Base-by-base conservation (phyloP, 2,797 vertebrate genomes). In the Toxotes lorentzi region DNA sequence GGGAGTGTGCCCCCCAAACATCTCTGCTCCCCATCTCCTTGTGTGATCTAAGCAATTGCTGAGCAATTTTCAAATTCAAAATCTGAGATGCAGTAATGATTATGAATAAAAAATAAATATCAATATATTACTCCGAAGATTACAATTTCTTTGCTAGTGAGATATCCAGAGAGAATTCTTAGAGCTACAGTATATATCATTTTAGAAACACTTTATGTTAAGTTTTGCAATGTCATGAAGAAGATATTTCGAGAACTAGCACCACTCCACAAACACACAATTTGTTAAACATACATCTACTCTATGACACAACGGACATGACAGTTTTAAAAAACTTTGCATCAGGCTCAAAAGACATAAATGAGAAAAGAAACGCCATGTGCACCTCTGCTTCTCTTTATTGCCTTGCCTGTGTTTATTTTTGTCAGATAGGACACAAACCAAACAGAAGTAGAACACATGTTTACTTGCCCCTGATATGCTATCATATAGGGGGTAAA, bases 1-100 rank as follows among this genome's bases (percentile, higher is more conserved):
- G 88, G 88, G 90, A 91, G 92, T 89, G 86, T 88, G 92, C 80
- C 83, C 85, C 75, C 74, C 69, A 91, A 91, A 85, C 79, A 88
- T 90, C 63, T 69, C 74, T 70, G 76, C 70, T 77, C 23, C 43
- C 79, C 79, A 88, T 88, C 87, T 77, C 67, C 48, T 76, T 23
- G 54, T 84, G 83, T 71, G 12, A 89, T 89, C 90, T 78, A 81
- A 94, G 91, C 73, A 82, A 88, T 90, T 89, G 87, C 70, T 45
- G 24, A 83, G 78, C 64, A 76, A 75, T 80, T 88, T 84, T 82
- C 19, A 85, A 86, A 88, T 75, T 78, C 66, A 63, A 76, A 86
- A 88, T 85, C 51, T 61, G 62, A 82, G 79, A 88, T 85, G 61
- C 71, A 77, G 47, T 23, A 21, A 79, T 51, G 68, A 75, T 58